A percentile compares a stretch with the other conserved stretches of the same genome.
Evolutionary conservation across 2,797 vertebrate species (phyloP).

Genomic region (Bovichtus variegatus): DNA sequence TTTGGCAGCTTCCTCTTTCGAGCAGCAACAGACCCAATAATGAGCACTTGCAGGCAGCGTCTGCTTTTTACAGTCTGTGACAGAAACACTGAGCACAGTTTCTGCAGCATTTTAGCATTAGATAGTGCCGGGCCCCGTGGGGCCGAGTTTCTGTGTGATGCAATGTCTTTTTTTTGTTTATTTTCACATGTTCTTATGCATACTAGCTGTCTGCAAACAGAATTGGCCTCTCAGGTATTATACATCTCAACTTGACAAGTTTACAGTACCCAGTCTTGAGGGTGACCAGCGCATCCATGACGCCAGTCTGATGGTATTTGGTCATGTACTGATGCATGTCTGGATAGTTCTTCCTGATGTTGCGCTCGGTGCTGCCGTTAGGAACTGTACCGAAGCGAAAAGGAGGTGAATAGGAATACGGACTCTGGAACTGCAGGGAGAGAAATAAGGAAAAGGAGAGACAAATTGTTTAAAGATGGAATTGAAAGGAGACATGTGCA

Average conservation of each 20-base stretch:
- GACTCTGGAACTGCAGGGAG: slow-evolving; percentile 91
- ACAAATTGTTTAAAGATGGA: slow-evolving; percentile 21
- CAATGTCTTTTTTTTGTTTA: slow-evolving; percentile 38
- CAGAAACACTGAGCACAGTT: slow-evolving; percentile 59
- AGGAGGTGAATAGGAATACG: slow-evolving; percentile 95
- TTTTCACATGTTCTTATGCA: slow-evolving; percentile 56
- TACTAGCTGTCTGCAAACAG: slow-evolving; percentile 52
- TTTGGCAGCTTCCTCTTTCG: slow-evolving; percentile 66
- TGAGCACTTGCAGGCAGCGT: slow-evolving; percentile 62
- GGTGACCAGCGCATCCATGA: slow-evolving; percentile 93
- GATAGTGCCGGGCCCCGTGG: slow-evolving; percentile 39
- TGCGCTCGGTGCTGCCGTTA: slow-evolving; percentile 97
- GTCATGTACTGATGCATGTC: slow-evolving; percentile 99
- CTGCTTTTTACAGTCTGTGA: slow-evolving; percentile 55
- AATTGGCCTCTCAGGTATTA: slow-evolving; percentile 52
- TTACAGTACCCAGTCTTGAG: slow-evolving; percentile 93
- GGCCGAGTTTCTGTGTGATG: slow-evolving; percentile 24
- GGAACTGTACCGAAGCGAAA: slow-evolving; percentile 99
- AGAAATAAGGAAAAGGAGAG: slow-evolving; percentile 22
- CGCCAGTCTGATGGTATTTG: slow-evolving; percentile 95
- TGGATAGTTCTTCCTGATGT: slow-evolving; percentile 98
- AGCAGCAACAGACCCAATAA: slow-evolving; percentile 69
- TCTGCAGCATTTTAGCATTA: slow-evolving; percentile 60
- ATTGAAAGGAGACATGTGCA: slow-evolving; percentile 10
- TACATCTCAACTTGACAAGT: slow-evolving; percentile 43